These are phyloP conservation scores for Thomomys bottae DNA, from an alignment of 2,113 vertebrate genomes.

Conservation along the genomic window DNA sequence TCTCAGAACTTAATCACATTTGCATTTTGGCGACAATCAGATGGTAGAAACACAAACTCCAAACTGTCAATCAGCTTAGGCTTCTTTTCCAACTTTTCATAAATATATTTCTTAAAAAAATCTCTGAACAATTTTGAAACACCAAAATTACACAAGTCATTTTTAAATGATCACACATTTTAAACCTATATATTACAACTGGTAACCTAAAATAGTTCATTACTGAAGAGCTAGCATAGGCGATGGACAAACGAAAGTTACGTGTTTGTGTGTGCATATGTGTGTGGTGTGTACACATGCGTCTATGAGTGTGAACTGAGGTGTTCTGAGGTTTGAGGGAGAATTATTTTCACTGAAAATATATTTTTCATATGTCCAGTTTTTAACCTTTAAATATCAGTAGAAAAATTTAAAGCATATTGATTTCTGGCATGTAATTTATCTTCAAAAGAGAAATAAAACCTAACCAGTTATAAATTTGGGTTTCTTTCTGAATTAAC, in stretches of 20 bases:
- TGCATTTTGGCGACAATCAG: slow-evolving; percentile 80
- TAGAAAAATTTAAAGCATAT: slow-evolving; percentile 66
- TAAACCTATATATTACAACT: slow-evolving; percentile 29
- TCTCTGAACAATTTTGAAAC: slow-evolving; percentile 58
- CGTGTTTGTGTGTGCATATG: neutral
- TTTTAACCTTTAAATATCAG: slow-evolving; percentile 75
- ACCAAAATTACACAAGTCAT: slow-evolving; percentile 53
- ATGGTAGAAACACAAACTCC: slow-evolving; percentile 77
- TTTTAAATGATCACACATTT: slow-evolving; percentile 69
- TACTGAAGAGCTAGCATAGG: slow-evolving; percentile 43
- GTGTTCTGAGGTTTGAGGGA: slow-evolving; percentile 25
- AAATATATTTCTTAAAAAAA: slow-evolving; percentile 74
- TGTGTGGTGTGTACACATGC: neutral
- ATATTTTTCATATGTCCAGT: slow-evolving; percentile 73
- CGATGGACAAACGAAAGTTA: neutral
- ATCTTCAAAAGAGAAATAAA: slow-evolving; percentile 82
- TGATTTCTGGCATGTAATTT: slow-evolving; percentile 79
- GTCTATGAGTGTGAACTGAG: slow-evolving; percentile 35
- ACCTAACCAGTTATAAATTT: slow-evolving; percentile 80
- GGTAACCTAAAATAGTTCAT: slow-evolving; percentile 58
- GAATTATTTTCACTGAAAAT: slow-evolving; percentile 68
- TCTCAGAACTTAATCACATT: slow-evolving; percentile 80
- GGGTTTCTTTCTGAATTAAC: slow-evolving; percentile 83
- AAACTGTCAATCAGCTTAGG: slow-evolving; percentile 80
- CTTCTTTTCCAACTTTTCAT: slow-evolving; percentile 78